phyloP scores from a whole-genome alignment of 2,113 vertebrate genomes.

The Thalassoma bifasciatum region DNA sequence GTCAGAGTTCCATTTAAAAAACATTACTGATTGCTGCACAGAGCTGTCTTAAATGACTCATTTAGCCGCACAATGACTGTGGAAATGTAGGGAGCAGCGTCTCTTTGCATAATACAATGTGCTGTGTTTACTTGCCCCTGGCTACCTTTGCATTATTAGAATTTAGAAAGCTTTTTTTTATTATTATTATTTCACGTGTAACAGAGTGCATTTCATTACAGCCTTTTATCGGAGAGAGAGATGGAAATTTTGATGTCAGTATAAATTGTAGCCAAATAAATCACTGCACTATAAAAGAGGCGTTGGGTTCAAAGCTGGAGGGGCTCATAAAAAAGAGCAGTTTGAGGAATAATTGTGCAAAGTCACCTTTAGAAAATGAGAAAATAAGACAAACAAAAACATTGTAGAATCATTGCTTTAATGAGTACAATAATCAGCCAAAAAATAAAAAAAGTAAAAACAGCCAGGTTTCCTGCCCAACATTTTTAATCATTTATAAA shows the following conservation, averaged over 20 bases:
- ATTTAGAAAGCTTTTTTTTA: not conserved
- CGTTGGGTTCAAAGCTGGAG: not conserved
- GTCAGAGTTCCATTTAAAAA: conserved; percentile 22
- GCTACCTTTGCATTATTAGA: not conserved
- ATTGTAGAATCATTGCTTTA: no score
- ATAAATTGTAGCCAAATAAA: not conserved
- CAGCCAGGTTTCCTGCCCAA: no score
- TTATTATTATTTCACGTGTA: not conserved
- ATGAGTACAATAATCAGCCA: no score
- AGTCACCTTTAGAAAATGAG: not conserved
- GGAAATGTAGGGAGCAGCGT: conserved; percentile 10
- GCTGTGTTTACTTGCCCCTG: conserved; percentile 24
- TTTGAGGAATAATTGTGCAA: not conserved
- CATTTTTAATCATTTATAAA: no score
- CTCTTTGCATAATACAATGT: conserved; percentile 31
- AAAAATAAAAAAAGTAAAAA: no score
- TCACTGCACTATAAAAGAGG: not conserved
- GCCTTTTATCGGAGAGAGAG: not conserved
- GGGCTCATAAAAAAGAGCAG: not conserved
- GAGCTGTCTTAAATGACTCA: conserved; percentile 34
- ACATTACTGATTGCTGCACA: conserved; percentile 40
- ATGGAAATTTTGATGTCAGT: not conserved
- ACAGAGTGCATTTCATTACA: conserved; percentile 5
- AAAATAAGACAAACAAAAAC: no score
- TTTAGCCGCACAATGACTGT: conserved; percentile 17